Conservation (phyloP, 2,113 vertebrate genomes). For the Psephotus haematonotus region DNA sequence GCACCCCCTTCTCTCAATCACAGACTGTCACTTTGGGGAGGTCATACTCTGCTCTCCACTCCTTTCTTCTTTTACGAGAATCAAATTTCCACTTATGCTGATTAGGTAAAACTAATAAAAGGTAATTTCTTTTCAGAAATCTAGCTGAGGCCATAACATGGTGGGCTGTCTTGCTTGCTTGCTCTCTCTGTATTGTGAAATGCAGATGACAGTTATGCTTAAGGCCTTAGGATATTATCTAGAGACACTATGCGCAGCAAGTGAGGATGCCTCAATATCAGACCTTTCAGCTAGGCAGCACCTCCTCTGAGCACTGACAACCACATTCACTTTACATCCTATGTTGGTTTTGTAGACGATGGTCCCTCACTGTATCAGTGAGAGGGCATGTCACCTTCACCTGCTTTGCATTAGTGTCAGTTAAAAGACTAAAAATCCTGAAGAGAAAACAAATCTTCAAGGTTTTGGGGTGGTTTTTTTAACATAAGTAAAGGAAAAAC, state of each 20-base stretch:
- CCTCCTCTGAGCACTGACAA: background rate
- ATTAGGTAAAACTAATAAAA: background rate
- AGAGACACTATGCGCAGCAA: background rate
- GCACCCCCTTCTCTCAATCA: background rate
- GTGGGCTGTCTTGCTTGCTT: background rate
- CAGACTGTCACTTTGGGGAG: background rate
- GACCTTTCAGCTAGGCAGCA: background rate
- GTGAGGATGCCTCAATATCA: background rate
- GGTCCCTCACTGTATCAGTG: background rate
- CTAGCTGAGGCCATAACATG: background rate
- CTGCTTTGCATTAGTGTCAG: background rate
- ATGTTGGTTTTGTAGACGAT: rapidly evolving
- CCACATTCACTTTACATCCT: background rate
- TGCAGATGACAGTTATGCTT: background rate
- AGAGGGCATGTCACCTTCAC: background rate
- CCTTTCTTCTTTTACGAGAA: background rate
- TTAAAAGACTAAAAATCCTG: background rate
- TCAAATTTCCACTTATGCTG: background rate
- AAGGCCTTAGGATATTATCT: background rate
- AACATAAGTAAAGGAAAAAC: background rate
- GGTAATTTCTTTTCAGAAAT: background rate
- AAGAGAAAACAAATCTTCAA: background rate
- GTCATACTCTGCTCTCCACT: background rate
- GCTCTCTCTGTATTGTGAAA: background rate
- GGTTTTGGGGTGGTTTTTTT: background rate